Conservation (phyloP, 1,140 invertebrate species). For the Lanistes nyassanus region DNA sequence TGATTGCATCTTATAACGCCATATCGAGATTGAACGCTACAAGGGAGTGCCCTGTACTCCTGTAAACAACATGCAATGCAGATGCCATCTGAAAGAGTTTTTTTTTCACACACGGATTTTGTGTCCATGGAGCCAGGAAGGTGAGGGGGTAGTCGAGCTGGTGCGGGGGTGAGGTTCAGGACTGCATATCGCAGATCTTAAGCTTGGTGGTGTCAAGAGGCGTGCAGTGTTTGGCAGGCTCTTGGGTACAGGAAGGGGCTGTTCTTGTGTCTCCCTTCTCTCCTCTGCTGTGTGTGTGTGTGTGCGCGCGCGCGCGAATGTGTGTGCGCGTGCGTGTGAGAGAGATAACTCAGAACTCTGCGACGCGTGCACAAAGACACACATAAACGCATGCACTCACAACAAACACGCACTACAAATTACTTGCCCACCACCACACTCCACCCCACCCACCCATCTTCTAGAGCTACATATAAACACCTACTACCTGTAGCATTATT, state of each 20-base stretch:
- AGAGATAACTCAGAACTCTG: background rate
- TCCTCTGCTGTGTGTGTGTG: background rate
- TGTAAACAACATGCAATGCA: too few species aligned
- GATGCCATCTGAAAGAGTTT: background rate
- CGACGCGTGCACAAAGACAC: background rate
- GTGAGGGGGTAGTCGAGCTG: too few species aligned
- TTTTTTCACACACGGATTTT: background rate
- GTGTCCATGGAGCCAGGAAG: too few species aligned
- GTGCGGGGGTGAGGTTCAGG: too few species aligned
- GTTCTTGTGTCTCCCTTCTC: conserved; percentile 19
- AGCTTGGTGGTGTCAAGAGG: too few species aligned
- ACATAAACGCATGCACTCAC: background rate
- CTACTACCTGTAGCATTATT: too few species aligned
- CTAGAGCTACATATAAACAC: too few species aligned
- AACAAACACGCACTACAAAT: background rate
- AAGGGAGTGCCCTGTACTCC: too few species aligned
- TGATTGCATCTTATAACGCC: too few species aligned
- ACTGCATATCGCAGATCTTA: too few species aligned
- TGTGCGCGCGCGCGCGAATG: background rate
- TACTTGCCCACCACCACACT: background rate
- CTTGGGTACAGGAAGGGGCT: background rate
- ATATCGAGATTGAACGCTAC: too few species aligned
- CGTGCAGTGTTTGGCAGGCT: too few species aligned
- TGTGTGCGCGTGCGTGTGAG: background rate
- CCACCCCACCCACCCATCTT: background rate